A percentile compares a stretch with the other conserved stretches of the same genome.
phyloP scores from a whole-genome alignment of 2,888 invertebrate genomes.

The Chaitophorus viminalis region DNA sequence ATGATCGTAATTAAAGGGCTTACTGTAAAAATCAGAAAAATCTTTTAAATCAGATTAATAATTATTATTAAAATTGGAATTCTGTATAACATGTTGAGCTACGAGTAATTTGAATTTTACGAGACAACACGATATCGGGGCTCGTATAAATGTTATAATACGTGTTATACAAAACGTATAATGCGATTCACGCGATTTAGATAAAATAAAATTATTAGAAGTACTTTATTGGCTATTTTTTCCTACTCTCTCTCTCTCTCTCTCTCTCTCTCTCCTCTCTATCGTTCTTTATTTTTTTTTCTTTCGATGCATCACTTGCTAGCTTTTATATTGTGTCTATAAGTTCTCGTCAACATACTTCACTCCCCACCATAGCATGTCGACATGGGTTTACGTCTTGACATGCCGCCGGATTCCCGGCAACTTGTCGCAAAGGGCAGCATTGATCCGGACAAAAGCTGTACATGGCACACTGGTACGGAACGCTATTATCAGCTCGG shows the following conservation, averaged over 20 bases:
- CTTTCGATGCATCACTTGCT: not conserved
- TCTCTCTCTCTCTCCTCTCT: too few relatives aligned
- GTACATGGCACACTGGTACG: slow-evolving; percentile 73
- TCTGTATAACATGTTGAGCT: too few relatives aligned
- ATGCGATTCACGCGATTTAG: not conserved
- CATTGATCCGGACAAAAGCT: slow-evolving; percentile 78
- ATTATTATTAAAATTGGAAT: too few relatives aligned
- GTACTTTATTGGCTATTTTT: not conserved
- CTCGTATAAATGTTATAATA: too few relatives aligned
- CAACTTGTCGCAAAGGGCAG: slow-evolving; percentile 68
- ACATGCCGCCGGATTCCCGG: slow-evolving; percentile 2
- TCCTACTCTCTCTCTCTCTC: not conserved
- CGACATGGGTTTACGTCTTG: slow-evolving; percentile 40
- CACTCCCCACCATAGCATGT: not conserved
- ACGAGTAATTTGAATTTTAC: too few relatives aligned
- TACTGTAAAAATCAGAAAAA: too few relatives aligned
- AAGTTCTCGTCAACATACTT: not conserved
- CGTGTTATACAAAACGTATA: too few relatives aligned
- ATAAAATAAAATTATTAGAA: not conserved
- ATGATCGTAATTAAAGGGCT: too few relatives aligned
- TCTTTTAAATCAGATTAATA: too few relatives aligned
- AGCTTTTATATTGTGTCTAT: not conserved
- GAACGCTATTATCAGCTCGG: slow-evolving; percentile 71
- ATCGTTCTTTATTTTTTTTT: too few relatives aligned
- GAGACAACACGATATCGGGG: too few relatives aligned